phyloP scores from a whole-genome alignment of 2,888 invertebrate species.

The Sphaerophoria rueppellii region DNA sequence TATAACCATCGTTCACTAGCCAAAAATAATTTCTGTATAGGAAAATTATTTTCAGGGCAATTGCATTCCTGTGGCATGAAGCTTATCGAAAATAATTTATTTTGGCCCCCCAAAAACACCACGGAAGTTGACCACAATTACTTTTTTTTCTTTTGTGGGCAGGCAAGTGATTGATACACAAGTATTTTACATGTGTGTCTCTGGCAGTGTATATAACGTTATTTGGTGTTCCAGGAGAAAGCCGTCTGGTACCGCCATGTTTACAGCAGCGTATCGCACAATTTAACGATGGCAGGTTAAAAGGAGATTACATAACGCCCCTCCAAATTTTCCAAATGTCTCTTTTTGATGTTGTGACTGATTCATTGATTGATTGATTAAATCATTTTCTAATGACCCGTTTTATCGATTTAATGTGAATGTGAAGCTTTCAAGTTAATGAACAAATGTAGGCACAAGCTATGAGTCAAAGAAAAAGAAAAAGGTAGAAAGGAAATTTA shows the following conservation, averaged over 20 bases:
- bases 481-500: too few species aligned
- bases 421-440: conserved; percentile 45
- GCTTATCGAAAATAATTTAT: conserved; percentile 70
- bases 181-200: not conserved
- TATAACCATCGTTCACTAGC: conserved; percentile 19
- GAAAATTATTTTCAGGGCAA: conserved; percentile 49
- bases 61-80: conserved; percentile 63
- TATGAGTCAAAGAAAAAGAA: not conserved
- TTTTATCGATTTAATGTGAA: conserved; percentile 53
- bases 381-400: conserved; percentile 56
- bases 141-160: too few species aligned
- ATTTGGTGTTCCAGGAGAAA: conserved; percentile 12
- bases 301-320: not conserved
- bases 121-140: conserved; percentile 62
- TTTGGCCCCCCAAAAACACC: conserved; percentile 40
- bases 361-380: conserved; percentile 72
- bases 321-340: not conserved
- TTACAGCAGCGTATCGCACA: not conserved
- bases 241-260: too few species aligned
- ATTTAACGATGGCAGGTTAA: conserved; percentile 20
- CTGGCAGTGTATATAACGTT: conserved; percentile 15
- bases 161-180: too few species aligned
- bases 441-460: conserved; percentile 22
- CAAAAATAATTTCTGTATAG: not conserved
- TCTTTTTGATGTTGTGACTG: conserved; percentile 28